Base-by-base conservation (phyloP, 2,797 vertebrate genomes). In the Eulemur albifrons region DNA sequence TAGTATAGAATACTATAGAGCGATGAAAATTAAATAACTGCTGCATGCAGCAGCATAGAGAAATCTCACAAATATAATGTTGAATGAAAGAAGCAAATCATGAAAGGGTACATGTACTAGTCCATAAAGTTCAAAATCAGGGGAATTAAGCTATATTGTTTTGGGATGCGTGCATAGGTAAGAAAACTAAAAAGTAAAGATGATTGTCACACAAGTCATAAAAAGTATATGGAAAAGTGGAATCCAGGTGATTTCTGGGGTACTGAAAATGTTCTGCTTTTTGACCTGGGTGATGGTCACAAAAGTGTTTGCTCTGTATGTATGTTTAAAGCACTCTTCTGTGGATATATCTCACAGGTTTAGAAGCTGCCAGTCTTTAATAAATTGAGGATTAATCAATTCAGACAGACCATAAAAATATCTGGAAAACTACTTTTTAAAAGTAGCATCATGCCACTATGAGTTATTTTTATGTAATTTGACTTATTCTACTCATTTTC, bases 391-490 rank as follows among this genome's bases (percentile, higher is more conserved):
- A 73, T 84, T 90, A 8, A 52, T 91, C 79, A 8, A 52, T 93
- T 88, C 35, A 79, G 35, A 69, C 32, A 45, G 83, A 79, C 82
- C 57, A 18, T 83, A 75, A 91, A 67, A 70, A 1, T 65, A 91
- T 83, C 69, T 93, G 30, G 65, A 88, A 79, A 88, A 32, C 82
- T 80, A 57, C 27, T 90, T 93, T 92, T 95, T 90, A 76, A 70
- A 85, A 80, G 48, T 61, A 94, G 7, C 40, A 0, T 80, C 57
- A 73, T 85, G 40, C 35, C 80, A 45, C 38, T 48, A 25, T 87
- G 61, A 90, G 27, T 86, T 93, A 35, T 52, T 88, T 89, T 76
- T 61, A 84, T 95, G 25, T 89, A 50, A 92, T 83, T 69, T 95
- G 25, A 35, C 23, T 88, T 82, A 88, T 52, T 85, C 45, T 90